Percentiles rank a stretch among this genome's conserved stretches.
Evolutionary conservation across 2,888 invertebrate species (phyloP).

Genomic region (Pristionchus arcanus): DNA sequence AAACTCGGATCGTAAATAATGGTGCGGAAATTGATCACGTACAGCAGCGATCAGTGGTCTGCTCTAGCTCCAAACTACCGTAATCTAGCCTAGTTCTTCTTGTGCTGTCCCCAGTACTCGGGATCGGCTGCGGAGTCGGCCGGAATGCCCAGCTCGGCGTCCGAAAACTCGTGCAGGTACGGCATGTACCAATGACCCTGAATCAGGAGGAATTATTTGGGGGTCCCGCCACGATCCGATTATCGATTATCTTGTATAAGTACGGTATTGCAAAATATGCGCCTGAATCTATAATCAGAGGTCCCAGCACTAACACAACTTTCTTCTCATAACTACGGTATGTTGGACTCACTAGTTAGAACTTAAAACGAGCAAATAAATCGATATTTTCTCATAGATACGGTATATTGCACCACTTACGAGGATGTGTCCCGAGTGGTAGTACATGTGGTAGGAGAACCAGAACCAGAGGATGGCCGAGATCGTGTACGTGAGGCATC

Average conservation of each 20-base stretch:
- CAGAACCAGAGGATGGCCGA: constrained; percentile 74
- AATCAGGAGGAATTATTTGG: constrained; percentile 50
- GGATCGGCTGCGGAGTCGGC: constrained; percentile 76
- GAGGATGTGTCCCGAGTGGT: constrained; percentile 72
- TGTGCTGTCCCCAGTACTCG: constrained; percentile 78
- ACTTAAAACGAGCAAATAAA: neutral
- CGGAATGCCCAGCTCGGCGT: constrained; percentile 79
- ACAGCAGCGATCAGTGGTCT: neutral
- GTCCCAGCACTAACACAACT: no score
- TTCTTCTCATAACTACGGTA: no score
- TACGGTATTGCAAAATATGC: no score
- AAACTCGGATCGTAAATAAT: neutral
- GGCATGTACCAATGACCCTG: constrained; percentile 79
- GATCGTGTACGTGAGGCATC: constrained; percentile 68
- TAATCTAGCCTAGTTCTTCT: constrained; percentile 59
- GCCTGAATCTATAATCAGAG: no score
- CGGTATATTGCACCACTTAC: constrained; percentile 60
- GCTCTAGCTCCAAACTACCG: neutral
- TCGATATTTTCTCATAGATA: neutral
- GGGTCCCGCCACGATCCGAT: no score
- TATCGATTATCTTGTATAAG: no score
- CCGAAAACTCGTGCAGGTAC: constrained; percentile 75
- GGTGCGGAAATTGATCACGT: neutral
- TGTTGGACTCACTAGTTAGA: no score
- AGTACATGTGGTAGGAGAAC: constrained; percentile 78